A percentile compares a stretch with the other conserved stretches of the same genome.
Conservation (phyloP, 2,113 vertebrate genomes). For the Paedocypris sp. region DNA sequence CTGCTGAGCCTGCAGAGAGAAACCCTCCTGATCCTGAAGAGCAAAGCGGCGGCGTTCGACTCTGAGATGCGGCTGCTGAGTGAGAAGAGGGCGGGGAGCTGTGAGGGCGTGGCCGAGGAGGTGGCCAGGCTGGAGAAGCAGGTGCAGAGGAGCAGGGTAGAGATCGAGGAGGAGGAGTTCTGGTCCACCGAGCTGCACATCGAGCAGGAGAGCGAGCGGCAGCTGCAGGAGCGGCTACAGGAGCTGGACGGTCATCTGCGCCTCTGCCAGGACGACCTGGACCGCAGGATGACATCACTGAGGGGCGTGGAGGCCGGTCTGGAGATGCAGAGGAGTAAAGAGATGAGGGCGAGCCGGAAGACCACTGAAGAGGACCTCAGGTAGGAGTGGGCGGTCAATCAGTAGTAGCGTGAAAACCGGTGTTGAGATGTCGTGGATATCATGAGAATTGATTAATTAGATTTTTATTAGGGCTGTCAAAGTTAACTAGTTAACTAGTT, state of each 20-base stretch:
- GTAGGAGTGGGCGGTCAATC: too few species aligned
- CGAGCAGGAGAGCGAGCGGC: constrained; percentile 87
- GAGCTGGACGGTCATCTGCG: constrained; percentile 75
- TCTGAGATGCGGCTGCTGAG: constrained; percentile 75
- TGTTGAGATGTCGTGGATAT: too few species aligned
- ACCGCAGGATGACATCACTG: constrained; percentile 72
- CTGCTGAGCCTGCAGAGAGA: constrained; percentile 82
- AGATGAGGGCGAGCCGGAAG: constrained; percentile 75
- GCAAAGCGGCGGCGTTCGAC: constrained; percentile 73
- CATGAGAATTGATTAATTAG: too few species aligned
- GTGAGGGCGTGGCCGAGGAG: constrained; percentile 68
- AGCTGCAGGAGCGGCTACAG: constrained; percentile 84
- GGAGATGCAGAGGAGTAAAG: constrained; percentile 76
- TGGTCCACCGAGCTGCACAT: constrained; percentile 97
- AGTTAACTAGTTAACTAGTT: too few species aligned
- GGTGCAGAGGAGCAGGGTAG: constrained; percentile 81
- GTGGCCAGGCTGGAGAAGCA: constrained; percentile 80
- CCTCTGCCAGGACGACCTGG: constrained; percentile 75
- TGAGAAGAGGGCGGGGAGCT: constrained; percentile 52
- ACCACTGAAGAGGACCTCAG: constrained; percentile 83
- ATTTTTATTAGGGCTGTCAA: too few species aligned
- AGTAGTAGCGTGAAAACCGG: too few species aligned
- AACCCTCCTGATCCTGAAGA: constrained; percentile 75
- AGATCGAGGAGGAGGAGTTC: constrained; percentile 95
- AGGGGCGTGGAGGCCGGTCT: constrained; percentile 76